These are phyloP conservation scores for Cladopsammia gracilis DNA, from an alignment of 64 coral and sea anemone genomes.

Conservation along the genomic window DNA sequence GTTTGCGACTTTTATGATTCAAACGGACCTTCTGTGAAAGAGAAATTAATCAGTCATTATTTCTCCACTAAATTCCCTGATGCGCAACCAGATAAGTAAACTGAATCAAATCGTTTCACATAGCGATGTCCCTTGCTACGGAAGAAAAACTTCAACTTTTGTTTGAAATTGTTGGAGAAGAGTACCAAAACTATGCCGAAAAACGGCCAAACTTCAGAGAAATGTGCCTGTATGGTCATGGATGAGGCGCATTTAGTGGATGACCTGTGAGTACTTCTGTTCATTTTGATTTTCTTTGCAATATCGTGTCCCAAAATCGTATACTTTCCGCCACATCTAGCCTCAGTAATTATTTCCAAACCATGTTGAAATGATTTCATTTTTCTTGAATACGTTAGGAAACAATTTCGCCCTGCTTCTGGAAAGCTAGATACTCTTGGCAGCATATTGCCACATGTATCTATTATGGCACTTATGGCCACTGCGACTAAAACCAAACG, in stretches of 20 bases:
- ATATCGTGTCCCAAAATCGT: too few species aligned
- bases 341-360: too few species aligned
- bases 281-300: neutral
- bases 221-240: constrained; percentile 10
- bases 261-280: constrained; percentile 12
- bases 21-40: too few species aligned
- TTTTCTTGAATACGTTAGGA: constrained; percentile 2
- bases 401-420: constrained; percentile 24
- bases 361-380: too few species aligned
- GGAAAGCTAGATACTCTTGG: neutral
- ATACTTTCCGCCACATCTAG: too few species aligned
- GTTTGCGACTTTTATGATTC: neutral
- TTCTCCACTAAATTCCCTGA: constrained; percentile 46
- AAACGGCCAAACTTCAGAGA: neutral
- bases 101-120: too few species aligned
- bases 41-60: neutral
- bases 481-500: neutral
- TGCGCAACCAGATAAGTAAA: constrained; percentile 44
- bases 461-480: constrained; percentile 9
- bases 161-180: constrained; percentile 11
- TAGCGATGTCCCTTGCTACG: neutral
- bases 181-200: constrained; percentile 16
- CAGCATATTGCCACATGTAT: constrained; percentile 2
- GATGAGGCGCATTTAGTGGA: constrained; percentile 54
- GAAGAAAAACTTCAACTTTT: neutral